Base-by-base conservation (phyloP, 2,888 invertebrate species). In the Melanotus villosus region DNA sequence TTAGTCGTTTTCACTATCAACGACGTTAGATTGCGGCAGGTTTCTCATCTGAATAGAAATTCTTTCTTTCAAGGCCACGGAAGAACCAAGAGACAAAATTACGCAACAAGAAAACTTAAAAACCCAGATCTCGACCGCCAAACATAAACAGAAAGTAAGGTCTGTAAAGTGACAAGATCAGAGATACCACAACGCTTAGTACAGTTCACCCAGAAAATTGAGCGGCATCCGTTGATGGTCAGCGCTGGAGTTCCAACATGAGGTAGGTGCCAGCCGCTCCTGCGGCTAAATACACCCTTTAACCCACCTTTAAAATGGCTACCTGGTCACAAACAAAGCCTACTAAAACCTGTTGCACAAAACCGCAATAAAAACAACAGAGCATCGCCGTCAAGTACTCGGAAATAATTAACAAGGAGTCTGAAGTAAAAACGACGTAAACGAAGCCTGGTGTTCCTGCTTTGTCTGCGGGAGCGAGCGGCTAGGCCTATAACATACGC, bases 261-360 rank as follows among this genome's bases (percentile, higher is more conserved):
- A 67, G 19, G 16, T 43, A 19, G 3, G 9, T 16, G 12, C 14
- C 26, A 63, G 64, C 69, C 72, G 64, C 73, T 68, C 43, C 34
- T 68, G 30, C 43, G 38, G 30, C 66, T 66, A 66, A 64, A 71
- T 68, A 68, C 75, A 76, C 76, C 74, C 75, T 65, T 68, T 66
- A 72, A 75, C 78, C 80, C 80, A 81, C 80, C 80, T 81, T 78
- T 80, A 81, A 80, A 80, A 88, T 88, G 88, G 88, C 88, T 88
- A 88, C 88, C 88, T 88, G 87, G 86, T 86, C 86, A 86, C 87
- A 87, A 87, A 87, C 87, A 87, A 79, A 80, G 75, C 75, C 47
- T 64, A 86, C 86, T 86, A 86, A 85, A 88, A n/a, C 88, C 88
- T 88, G 88, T 89, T 89, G 88, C 87, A 78, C 83, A 79, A 68